Evolutionary conservation across 2,113 vertebrate species (phyloP).

Genomic region (Ceyx cyanopectus): DNA sequence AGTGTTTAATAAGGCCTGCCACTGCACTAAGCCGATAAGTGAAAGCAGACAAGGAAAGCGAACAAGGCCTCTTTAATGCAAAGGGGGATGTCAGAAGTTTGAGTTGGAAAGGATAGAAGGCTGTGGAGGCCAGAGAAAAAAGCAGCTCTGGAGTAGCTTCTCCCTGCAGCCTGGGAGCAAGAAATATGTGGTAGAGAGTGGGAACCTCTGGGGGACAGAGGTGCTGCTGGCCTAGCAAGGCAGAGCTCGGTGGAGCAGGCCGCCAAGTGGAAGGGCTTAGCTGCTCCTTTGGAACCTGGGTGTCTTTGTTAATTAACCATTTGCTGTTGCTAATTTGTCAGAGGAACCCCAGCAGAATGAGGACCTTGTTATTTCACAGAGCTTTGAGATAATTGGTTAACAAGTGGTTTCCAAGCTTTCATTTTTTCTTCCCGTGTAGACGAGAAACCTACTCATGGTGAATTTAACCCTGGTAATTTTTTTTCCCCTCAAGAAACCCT

Average conservation of each 20-base stretch:
- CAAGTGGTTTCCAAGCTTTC: neutral
- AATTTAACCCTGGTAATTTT: neutral
- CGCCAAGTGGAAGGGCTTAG: neutral
- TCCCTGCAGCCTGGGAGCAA: neutral
- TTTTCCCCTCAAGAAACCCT: neutral
- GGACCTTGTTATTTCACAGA: neutral
- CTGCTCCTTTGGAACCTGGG: neutral
- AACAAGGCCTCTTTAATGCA: conserved; percentile 13
- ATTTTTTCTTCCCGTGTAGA: neutral
- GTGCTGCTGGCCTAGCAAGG: neutral
- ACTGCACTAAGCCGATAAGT: neutral
- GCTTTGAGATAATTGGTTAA: neutral
- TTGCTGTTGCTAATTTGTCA: neutral
- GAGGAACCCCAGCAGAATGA: neutral
- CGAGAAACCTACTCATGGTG: neutral
- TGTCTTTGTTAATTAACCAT: neutral
- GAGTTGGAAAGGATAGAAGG: neutral
- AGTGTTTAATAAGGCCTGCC: neutral
- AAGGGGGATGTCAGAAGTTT: neutral
- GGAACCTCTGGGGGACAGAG: neutral
- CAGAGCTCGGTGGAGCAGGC: neutral
- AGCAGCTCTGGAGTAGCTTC: neutral
- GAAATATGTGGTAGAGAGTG: neutral
- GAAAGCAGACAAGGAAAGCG: neutral
- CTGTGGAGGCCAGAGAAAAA: neutral